Base-by-base conservation (phyloP, 2,888 invertebrate species). In the Galeopsomyia nigrocyanea region DNA sequence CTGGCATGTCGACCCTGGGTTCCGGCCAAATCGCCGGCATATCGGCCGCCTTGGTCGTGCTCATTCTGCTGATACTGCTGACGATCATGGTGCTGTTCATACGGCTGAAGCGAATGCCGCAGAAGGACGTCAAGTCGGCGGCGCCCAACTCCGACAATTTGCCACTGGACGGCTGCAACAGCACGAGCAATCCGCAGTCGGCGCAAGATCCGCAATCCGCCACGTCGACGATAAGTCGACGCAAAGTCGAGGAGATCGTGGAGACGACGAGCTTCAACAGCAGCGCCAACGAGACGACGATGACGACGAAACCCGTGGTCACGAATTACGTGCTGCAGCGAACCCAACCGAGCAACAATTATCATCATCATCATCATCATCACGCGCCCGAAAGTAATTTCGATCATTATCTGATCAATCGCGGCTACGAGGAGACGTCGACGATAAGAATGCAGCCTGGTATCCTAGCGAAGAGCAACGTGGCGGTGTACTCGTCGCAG, bases 11-110 rank as follows among this genome's bases (percentile, higher is more conserved):
- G 2, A 92, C 93, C 0, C 87, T 96, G 73, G 95, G 94, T 61
- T 93, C 93, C 77, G 94, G 95, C 10, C 95, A 95, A 85, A 95
- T 95, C 79, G 94, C 94, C 22, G 95, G 95, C 53, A 88, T 96
- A 68, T 94, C 94, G 79, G 95, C 94, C 0, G 95, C 94, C 16
- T 87, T 95, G 73, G 93, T 95, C 72, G 90, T 94, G 22, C 89
- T 95, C 39, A 92, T 95, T 75, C 88, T 95, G 60, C 90, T 94
- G 75, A 92, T 95, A 77, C 88, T 94, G 58, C 87, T 94, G 63
- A 88, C 91, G 19, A 91, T 94, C 71, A 89, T 94, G 75, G 91
- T 94, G 78, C 89, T 95, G 70, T 89, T 95, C 78, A 89, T 94
- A 60, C 89, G 94, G 58, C 88, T 95, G 78, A 90, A 93, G 62